These are phyloP conservation scores for Buceros bicornis DNA, from an alignment of 2,797 vertebrate species.

Conservation along the genomic window DNA sequence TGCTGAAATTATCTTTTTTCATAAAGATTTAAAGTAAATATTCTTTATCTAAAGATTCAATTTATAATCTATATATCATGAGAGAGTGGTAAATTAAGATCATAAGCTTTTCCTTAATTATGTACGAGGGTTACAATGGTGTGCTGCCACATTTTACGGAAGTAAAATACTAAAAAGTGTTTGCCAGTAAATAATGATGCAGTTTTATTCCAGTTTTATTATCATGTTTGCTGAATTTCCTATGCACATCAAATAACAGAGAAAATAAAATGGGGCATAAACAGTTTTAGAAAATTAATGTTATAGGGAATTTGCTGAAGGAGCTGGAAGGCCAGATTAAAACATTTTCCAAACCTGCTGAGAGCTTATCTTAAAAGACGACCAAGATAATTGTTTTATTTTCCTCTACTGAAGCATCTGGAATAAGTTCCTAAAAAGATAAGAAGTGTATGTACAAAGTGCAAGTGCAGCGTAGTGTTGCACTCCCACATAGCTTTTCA, in stretches of 20 bases:
- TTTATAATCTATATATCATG: neutral
- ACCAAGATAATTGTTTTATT: slow-evolving; percentile 68
- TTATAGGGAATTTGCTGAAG: slow-evolving; percentile 62
- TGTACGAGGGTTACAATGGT: neutral
- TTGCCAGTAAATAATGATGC: slow-evolving; percentile 17
- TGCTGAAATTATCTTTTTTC: neutral
- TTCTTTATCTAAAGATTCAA: neutral
- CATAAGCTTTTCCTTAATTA: slow-evolving; percentile 26
- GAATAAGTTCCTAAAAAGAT: slow-evolving; percentile 68
- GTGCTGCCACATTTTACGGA: neutral
- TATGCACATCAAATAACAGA: slow-evolving; percentile 18
- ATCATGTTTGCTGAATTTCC: neutral
- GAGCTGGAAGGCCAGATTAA: slow-evolving; percentile 65
- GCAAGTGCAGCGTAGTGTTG: slow-evolving; percentile 40
- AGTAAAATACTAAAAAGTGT: neutral
- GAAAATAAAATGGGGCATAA: slow-evolving; percentile 9
- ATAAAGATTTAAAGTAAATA: slow-evolving; percentile 5
- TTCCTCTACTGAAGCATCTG: slow-evolving; percentile 64
- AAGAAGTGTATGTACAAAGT: slow-evolving; percentile 47
- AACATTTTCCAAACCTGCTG: slow-evolving; percentile 58
- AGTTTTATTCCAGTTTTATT: neutral
- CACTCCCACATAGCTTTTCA: slow-evolving; percentile 52
- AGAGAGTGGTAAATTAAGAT: slow-evolving; percentile 14
- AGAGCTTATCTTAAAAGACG: slow-evolving; percentile 70
- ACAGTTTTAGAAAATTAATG: slow-evolving; percentile 48